phyloP scores from a whole-genome alignment of 2,888 invertebrate genomes.

The Chymomyza caudatula region DNA sequence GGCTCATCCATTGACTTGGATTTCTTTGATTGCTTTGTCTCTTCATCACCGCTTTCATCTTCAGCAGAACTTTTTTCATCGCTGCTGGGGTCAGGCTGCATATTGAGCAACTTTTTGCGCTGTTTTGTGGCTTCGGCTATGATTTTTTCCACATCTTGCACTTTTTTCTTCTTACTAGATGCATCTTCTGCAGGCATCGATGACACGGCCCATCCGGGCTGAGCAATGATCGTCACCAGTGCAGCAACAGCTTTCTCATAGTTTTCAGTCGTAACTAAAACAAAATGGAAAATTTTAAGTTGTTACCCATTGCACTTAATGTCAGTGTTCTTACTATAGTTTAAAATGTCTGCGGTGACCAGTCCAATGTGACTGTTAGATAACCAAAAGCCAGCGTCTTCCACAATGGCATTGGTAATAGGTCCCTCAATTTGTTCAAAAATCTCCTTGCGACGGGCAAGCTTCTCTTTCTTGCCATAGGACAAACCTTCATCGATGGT shows the following conservation, averaged over 20 bases:
- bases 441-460: conserved; percentile 84
- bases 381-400: conserved; percentile 84
- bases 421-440: conserved; percentile 82
- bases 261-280: conserved; percentile 75
- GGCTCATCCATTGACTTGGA: neutral
- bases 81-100: conserved; percentile 8
- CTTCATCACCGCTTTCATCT: conserved; percentile 22
- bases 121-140: conserved; percentile 61
- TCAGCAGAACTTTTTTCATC: conserved; percentile 23
- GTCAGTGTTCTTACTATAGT: conserved; percentile 79
- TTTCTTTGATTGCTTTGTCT: conserved; percentile 14
- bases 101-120: conserved; percentile 49
- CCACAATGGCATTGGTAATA: conserved; percentile 80
- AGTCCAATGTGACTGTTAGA: conserved; percentile 83
- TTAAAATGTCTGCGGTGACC: conserved; percentile 85
- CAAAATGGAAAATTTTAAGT: neutral
- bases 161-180: conserved; percentile 38
- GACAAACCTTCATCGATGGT: conserved; percentile 86
- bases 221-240: conserved; percentile 78
- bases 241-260: conserved; percentile 78
- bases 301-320: neutral
- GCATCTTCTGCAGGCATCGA: conserved; percentile 41
- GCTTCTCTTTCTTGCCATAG: conserved; percentile 86
- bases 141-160: conserved; percentile 61
- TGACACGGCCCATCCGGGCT: conserved; percentile 80